phyloP scores from a whole-genome alignment of 2,113 vertebrate genomes.

The Colius striatus region DNA sequence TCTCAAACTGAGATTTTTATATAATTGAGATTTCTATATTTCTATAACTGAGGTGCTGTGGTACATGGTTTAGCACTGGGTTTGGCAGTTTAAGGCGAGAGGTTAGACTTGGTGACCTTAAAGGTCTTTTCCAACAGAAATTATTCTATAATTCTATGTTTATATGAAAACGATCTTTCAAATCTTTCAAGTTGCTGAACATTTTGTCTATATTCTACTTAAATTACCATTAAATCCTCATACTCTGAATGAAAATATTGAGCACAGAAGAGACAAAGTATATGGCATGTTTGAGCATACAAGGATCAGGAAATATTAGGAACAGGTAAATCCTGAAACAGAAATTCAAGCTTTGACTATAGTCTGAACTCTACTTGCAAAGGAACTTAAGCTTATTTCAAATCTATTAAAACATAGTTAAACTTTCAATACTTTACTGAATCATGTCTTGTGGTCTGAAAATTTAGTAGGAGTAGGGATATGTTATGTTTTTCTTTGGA shows the following conservation, averaged over 20 bases:
- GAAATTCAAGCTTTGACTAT: background rate
- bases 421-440: background rate
- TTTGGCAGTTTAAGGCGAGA: no score
- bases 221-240: background rate
- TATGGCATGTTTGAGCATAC: background rate
- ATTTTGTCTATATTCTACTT: background rate
- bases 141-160: no score
- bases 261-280: background rate
- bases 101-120: no score
- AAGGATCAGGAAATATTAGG: background rate
- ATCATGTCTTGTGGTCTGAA: background rate
- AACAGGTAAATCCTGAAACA: background rate
- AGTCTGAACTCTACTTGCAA: background rate
- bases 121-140: no score
- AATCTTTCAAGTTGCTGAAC: slow-evolving; percentile 8
- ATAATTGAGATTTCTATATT: no score
- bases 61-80: no score
- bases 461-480: background rate
- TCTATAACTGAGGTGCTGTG: no score
- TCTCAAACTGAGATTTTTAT: no score
- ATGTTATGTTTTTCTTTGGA: background rate
- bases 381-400: background rate
- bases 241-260: background rate
- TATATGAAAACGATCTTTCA: no score
- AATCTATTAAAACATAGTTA: background rate